Percentiles rank a stretch among this genome's conserved stretches.
phyloP scores from a whole-genome alignment of 1,140 invertebrate genomes.

The Ruditapes philippinarum region DNA sequence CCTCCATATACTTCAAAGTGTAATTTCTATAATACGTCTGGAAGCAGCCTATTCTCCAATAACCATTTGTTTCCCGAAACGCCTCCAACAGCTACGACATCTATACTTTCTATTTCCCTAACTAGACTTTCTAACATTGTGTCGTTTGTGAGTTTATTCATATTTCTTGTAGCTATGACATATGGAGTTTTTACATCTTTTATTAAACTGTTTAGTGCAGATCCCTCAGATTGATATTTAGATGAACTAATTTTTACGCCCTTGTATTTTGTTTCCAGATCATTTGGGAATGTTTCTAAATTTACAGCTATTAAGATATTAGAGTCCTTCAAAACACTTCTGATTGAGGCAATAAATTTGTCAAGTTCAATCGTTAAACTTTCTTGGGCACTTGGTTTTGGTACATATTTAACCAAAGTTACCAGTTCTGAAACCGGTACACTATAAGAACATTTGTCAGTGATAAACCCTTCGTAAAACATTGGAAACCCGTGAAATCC shows the following conservation, averaged over 20 bases:
- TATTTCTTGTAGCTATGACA: slow-evolving; percentile 76
- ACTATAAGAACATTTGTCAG: slow-evolving; percentile 48
- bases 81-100: slow-evolving; percentile 77
- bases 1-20: slow-evolving; percentile 75
- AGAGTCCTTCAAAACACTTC: neutral
- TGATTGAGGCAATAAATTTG: neutral
- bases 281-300: neutral
- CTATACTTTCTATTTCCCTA: slow-evolving; percentile 70
- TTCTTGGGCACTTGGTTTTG: neutral
- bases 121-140: slow-evolving; percentile 79
- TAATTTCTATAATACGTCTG: slow-evolving; percentile 78
- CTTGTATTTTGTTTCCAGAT: neutral
- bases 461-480: slow-evolving; percentile 69
- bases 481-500: slow-evolving; percentile 66
- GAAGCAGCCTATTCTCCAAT: slow-evolving; percentile 82
- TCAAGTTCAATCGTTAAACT: neutral
- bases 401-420: slow-evolving; percentile 37
- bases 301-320: neutral
- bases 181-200: slow-evolving; percentile 77
- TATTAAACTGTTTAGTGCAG: slow-evolving; percentile 70
- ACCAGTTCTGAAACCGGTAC: slow-evolving; percentile 31
- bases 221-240: neutral
- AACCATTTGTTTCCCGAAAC: slow-evolving; percentile 75
- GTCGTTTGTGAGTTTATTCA: slow-evolving; percentile 73
- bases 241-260: neutral